phyloP scores from a whole-genome alignment of 2,113 vertebrate species.

The Gobio gobio region DNA sequence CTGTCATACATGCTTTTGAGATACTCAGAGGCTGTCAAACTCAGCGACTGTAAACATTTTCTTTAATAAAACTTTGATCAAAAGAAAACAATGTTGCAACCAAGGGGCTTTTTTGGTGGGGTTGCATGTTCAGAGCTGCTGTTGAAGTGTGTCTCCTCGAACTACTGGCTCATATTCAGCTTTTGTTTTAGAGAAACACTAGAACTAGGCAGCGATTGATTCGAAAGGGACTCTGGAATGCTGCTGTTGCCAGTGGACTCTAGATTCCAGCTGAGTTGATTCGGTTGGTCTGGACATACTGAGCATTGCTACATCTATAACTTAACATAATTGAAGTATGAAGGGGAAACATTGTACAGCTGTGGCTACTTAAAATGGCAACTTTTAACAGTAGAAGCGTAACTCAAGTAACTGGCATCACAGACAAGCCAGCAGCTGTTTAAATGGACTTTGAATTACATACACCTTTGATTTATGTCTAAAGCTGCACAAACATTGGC shows the following conservation, averaged over 20 bases:
- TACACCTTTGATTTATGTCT: not conserved
- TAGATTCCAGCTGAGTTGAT: constrained; percentile 21
- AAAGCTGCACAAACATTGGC: not conserved
- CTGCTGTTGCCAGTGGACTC: not conserved
- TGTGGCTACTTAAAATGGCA: not conserved
- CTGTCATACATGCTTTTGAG: not conserved
- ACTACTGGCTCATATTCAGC: not conserved
- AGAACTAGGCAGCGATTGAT: not conserved
- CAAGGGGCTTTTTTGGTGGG: not conserved
- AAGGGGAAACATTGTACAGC: not conserved
- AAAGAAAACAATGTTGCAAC: constrained; percentile 20
- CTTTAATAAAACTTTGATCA: not conserved
- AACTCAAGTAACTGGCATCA: not conserved
- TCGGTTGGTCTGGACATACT: not conserved
- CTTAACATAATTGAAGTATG: not conserved
- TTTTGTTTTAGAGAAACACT: not conserved
- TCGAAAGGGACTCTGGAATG: not conserved
- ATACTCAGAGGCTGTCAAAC: not conserved
- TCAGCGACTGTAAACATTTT: not conserved
- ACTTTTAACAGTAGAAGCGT: not conserved
- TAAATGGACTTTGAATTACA: not conserved
- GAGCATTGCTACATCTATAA: not conserved
- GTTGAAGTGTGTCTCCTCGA: not conserved
- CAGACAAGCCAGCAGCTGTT: not conserved
- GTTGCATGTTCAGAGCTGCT: not conserved